Conservation (phyloP, 35 echinoderm and acorn worm species). For the Stichopus chloronotus region DNA sequence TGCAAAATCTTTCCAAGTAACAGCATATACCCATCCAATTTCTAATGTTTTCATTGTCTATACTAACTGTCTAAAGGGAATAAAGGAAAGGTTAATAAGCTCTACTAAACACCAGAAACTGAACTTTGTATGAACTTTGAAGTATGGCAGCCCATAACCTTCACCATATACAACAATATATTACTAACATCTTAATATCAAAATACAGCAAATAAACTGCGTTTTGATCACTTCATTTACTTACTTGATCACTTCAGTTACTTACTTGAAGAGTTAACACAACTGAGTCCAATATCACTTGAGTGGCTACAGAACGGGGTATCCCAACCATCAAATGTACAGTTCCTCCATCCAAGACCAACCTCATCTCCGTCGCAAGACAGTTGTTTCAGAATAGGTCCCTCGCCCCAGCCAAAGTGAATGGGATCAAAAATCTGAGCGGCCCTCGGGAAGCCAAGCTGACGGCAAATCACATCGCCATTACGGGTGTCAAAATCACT, state of each 20-base stretch:
- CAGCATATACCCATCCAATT: no score
- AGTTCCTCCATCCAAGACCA: not conserved
- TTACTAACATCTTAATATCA: no score
- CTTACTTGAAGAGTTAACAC: not conserved
- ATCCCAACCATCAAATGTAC: not conserved
- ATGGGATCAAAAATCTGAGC: not conserved
- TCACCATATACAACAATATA: no score
- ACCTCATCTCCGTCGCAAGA: not conserved
- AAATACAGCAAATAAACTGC: no score
- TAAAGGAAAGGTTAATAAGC: no score
- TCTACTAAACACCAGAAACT: no score
- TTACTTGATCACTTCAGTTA: not conserved
- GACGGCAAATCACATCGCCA: conserved; percentile 6
- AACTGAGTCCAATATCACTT: not conserved
- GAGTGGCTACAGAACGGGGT: not conserved
- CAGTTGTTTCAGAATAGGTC: not conserved
- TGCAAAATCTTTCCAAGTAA: no score
- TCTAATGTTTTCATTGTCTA: no score
- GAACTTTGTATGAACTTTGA: no score
- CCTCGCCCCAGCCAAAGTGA: not conserved
- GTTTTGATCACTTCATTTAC: not conserved
- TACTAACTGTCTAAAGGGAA: no score
- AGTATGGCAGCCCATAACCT: no score
- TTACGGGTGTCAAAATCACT: not conserved
- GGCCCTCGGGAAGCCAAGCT: not conserved